phyloP scores from a whole-genome alignment of 2,797 vertebrate species.

The Diplodus puntazzo region DNA sequence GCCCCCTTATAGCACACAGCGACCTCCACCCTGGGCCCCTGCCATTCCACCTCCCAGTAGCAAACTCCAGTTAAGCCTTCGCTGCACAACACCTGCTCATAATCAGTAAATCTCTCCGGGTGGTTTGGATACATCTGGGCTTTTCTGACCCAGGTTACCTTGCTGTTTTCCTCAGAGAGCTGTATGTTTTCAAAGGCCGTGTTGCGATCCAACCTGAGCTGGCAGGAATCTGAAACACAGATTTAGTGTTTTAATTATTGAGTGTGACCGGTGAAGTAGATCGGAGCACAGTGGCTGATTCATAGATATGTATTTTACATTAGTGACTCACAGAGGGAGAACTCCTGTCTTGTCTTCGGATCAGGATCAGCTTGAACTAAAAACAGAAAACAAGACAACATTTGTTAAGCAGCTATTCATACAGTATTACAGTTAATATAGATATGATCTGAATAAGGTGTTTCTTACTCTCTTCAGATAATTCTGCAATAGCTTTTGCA shows the following conservation, averaged over 20 bases:
- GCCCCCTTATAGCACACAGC: slow-evolving; percentile 55
- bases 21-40: slow-evolving; percentile 46
- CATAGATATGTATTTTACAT: background rate
- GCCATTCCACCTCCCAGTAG: slow-evolving; percentile 69
- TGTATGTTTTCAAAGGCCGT: slow-evolving; percentile 61
- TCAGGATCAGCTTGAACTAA: slow-evolving; percentile 40
- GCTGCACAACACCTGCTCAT: slow-evolving; percentile 64
- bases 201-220: slow-evolving; percentile 60
- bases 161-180: slow-evolving; percentile 57
- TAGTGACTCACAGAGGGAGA: slow-evolving; percentile 56
- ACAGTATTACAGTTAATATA: background rate
- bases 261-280: background rate
- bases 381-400: slow-evolving; percentile 19
- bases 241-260: background rate
- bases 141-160: slow-evolving; percentile 46
- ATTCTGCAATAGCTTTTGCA: slow-evolving; percentile 19
- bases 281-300: background rate
- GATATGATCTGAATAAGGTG: background rate
- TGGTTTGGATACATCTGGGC: slow-evolving; percentile 34
- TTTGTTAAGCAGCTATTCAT: background rate
- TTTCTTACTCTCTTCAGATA: slow-evolving; percentile 48
- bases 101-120: slow-evolving; percentile 58
- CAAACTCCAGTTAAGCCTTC: slow-evolving; percentile 50
- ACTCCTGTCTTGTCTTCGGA: slow-evolving; percentile 52
- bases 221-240: slow-evolving; percentile 54